A percentile compares a stretch with the other conserved stretches of the same genome.
Evolutionary conservation across 2,113 vertebrate species (phyloP).

Genomic region (Porphyrio hochstetteri): DNA sequence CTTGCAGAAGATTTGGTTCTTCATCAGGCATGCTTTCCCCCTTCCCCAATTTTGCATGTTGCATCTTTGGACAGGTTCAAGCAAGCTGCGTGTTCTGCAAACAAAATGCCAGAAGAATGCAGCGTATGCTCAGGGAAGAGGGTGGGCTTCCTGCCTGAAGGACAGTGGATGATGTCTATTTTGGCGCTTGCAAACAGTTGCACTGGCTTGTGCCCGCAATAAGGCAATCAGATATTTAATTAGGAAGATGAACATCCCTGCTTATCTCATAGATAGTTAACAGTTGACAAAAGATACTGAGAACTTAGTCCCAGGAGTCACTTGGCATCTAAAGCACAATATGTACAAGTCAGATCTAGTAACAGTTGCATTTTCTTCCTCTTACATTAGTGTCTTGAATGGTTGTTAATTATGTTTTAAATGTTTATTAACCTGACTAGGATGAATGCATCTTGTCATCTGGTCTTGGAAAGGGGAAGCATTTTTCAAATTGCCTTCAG

Average conservation of each 20-base stretch:
- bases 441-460: not conserved
- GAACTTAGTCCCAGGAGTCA: not conserved
- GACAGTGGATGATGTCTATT: not conserved
- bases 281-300: not conserved
- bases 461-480: not conserved
- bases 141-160: not conserved
- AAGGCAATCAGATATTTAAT: not conserved
- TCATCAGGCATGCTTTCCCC: rapidly evolving
- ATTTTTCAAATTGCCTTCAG: not conserved
- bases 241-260: not conserved
- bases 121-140: rapidly evolving
- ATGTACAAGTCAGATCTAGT: not conserved
- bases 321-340: not conserved
- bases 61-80: not conserved
- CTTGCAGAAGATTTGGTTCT: not conserved
- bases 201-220: not conserved
- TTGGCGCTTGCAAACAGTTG: not conserved
- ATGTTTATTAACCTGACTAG: not conserved
- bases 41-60: not conserved
- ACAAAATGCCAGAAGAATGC: not conserved
- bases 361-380: not conserved
- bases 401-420: not conserved
- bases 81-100: not conserved
- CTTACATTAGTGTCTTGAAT: rapidly evolving
- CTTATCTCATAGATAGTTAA: not conserved